Conservation (phyloP, 23 tunicate species). For the Clavelina lepadiformis region DNA sequence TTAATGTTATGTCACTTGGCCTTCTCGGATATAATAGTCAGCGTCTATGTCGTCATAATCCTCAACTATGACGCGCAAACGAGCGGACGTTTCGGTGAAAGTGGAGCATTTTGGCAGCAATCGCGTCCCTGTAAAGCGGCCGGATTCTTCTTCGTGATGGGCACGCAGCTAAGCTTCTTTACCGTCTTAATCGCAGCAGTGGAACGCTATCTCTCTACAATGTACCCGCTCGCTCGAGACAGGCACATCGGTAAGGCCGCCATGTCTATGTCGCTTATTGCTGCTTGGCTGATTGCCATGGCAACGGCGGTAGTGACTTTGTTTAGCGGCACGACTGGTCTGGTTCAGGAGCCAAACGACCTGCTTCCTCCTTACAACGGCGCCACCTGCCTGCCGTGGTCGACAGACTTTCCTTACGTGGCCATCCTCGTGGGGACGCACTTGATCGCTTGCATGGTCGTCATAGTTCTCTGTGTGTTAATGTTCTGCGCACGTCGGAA, state of each 20-base stretch:
- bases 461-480: slow-evolving; percentile 36
- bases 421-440: slow-evolving; percentile 46
- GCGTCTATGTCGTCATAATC: slow-evolving; percentile 47
- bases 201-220: slow-evolving; percentile 74
- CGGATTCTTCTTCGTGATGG: slow-evolving; percentile 68
- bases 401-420: slow-evolving; percentile 59
- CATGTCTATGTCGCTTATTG: slow-evolving; percentile 25
- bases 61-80: slow-evolving; percentile 45
- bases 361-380: slow-evolving; percentile 58
- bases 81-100: slow-evolving; percentile 35
- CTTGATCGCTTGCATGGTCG: slow-evolving; percentile 26
- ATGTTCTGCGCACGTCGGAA: slow-evolving; percentile 61
- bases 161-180: slow-evolving; percentile 60
- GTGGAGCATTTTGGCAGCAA: slow-evolving; percentile 89
- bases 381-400: slow-evolving; percentile 88
- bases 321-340: slow-evolving; percentile 26
- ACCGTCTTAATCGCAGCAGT: slow-evolving; percentile 63
- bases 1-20: slow-evolving; percentile 56
- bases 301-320: slow-evolving; percentile 69
- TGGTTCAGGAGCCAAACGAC: background rate
- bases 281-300: slow-evolving; percentile 62
- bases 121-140: slow-evolving; percentile 60
- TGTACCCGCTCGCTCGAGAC: slow-evolving; percentile 68
- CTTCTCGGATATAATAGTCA: slow-evolving; percentile 58
- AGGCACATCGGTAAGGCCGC: slow-evolving; percentile 53